phyloP scores from a whole-genome alignment of 2,113 vertebrate genomes.

The Myiopsitta monachus region DNA sequence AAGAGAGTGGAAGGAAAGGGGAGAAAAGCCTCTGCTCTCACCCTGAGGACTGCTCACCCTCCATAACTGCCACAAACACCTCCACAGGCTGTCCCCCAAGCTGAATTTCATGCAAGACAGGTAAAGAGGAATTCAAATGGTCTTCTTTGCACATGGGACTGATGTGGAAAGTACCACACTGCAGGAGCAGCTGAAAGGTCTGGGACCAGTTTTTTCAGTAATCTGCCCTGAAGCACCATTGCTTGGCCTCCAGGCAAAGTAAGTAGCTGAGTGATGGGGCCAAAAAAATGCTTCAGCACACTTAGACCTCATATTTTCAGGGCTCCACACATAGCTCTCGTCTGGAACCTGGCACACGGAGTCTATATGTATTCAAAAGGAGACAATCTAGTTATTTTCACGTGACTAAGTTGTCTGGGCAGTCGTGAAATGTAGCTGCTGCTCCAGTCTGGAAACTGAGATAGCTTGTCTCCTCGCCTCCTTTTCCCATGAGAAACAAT shows the following conservation, averaged over 20 bases:
- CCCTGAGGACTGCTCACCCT: background rate
- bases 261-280: background rate
- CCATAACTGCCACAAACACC: accelerated
- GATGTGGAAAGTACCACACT: background rate
- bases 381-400: background rate
- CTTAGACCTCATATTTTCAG: background rate
- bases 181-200: background rate
- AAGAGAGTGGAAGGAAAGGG: background rate
- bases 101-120: background rate
- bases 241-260: background rate
- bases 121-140: background rate
- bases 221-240: background rate
- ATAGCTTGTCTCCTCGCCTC: background rate
- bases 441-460: background rate
- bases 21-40: background rate
- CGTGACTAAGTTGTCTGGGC: background rate
- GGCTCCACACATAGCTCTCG: background rate
- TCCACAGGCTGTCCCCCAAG: accelerated
- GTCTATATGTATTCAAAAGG: background rate
- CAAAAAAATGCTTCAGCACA: background rate
- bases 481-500: background rate
- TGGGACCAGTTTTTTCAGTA: accelerated
- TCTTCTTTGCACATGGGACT: background rate
- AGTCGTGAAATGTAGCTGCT: background rate
- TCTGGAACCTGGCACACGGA: background rate